A percentile compares a stretch with the other conserved stretches of the same genome.
These are phyloP conservation scores for Cephus nigrinus DNA, from an alignment of 2,888 invertebrate genomes.

Conservation along the genomic window DNA sequence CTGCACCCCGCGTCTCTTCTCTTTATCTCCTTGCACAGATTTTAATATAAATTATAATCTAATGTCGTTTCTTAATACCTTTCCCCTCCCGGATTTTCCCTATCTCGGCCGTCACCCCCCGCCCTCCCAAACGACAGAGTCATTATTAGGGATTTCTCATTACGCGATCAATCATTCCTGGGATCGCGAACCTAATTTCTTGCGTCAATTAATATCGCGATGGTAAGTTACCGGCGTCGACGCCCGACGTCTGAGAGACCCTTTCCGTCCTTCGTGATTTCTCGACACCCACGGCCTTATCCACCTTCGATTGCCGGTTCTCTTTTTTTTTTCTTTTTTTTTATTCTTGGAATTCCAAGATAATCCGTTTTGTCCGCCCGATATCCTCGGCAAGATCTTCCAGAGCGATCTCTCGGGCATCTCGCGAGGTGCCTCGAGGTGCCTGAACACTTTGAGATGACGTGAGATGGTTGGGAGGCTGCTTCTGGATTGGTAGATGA, in stretches of 20 bases:
- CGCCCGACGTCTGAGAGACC: neutral
- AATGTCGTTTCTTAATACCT: constrained; percentile 65
- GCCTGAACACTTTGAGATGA: constrained; percentile 29
- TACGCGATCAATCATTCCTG: constrained; percentile 63
- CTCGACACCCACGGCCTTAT: neutral
- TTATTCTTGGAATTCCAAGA: neutral
- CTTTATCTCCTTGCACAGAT: constrained; percentile 65
- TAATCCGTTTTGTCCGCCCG: neutral
- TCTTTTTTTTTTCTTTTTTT: neutral
- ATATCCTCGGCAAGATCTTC: neutral
- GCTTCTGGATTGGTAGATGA: neutral
- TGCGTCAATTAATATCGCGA: constrained; percentile 60
- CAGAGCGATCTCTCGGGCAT: neutral
- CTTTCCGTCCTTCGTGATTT: neutral
- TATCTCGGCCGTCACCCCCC: constrained; percentile 24
- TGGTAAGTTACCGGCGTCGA: constrained; percentile 10
- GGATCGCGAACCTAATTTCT: constrained; percentile 59
- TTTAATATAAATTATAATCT: constrained; percentile 67
- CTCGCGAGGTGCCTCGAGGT: constrained; percentile 10
- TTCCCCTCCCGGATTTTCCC: constrained; percentile 34
- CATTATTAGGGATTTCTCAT: constrained; percentile 65
- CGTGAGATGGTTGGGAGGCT: neutral
- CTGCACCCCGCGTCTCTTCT: constrained; percentile 43
- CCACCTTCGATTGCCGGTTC: neutral
- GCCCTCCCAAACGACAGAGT: constrained; percentile 50